phyloP scores from a whole-genome alignment of 2,113 vertebrate genomes.

The Myxocyprinus asiaticus region DNA sequence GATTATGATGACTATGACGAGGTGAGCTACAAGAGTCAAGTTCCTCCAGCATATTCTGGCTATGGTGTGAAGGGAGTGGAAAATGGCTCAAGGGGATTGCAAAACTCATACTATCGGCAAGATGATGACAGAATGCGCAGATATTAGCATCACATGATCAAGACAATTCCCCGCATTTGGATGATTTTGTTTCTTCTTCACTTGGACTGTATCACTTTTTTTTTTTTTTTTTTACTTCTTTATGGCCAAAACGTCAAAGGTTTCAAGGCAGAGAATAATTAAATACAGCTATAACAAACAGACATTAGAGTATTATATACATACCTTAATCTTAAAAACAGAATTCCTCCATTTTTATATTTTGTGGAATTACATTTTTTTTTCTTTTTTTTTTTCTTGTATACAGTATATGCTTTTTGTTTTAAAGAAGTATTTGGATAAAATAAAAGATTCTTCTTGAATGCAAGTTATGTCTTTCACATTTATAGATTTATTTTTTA shows the following conservation, averaged over 20 bases:
- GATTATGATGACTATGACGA: neutral
- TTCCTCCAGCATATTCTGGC: neutral
- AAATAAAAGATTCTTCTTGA: too few species aligned
- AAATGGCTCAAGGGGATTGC: neutral
- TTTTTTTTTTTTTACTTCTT: neutral
- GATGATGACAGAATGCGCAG: slow-evolving; percentile 5
- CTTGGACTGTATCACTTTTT: too few species aligned
- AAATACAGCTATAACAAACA: neutral
- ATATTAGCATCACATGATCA: slow-evolving; percentile 18
- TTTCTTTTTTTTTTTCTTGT: too few species aligned
- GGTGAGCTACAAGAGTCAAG: neutral
- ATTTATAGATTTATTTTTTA: too few species aligned
- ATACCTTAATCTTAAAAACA: neutral
- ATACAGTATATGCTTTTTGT: too few species aligned
- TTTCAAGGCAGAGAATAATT: too few species aligned
- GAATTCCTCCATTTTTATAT: too few species aligned
- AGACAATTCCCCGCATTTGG: neutral
- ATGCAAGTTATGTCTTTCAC: too few species aligned
- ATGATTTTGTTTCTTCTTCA: too few species aligned
- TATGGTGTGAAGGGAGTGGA: neutral
- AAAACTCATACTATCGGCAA: slow-evolving; percentile 40
- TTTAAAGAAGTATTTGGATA: too few species aligned
- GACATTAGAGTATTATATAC: neutral
- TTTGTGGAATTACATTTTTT: too few species aligned
- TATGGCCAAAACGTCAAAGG: neutral